Percentiles rank a stretch among this genome's conserved stretches.
phyloP scores from a whole-genome alignment of 1,140 invertebrate genomes.

The Orchesella cincta region DNA sequence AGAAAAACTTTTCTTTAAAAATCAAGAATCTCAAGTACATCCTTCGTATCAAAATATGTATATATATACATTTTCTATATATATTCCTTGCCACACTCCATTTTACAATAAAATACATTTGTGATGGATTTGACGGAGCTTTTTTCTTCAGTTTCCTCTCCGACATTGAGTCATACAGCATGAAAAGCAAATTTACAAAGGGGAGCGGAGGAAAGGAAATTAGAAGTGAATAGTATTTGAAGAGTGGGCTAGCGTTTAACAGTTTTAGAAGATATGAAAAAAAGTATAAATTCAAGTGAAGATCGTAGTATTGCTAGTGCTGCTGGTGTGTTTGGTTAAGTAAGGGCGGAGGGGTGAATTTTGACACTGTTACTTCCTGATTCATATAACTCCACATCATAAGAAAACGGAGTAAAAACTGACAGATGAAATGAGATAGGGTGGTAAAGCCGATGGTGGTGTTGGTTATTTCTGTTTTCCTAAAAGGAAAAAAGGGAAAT shows the following conservation, averaged over 20 bases:
- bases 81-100: too few relatives aligned
- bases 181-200: background rate
- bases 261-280: background rate
- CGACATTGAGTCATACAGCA: background rate
- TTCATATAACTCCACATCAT: constrained; percentile 4
- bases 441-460: background rate
- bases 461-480: background rate
- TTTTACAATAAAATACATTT: constrained; percentile 15
- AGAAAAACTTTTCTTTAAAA: constrained; percentile 9
- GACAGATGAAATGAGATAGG: constrained; percentile 27
- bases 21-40: background rate
- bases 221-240: constrained; percentile 19
- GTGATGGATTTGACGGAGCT: background rate
- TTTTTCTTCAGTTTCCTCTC: background rate
- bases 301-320: background rate
- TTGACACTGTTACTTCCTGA: constrained; percentile 28
- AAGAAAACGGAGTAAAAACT: constrained; percentile 9
- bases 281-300: background rate
- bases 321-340: constrained; percentile 1
- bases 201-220: constrained; percentile 10
- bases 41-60: too few relatives aligned
- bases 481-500: background rate
- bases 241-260: background rate
- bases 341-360: constrained; percentile 18
- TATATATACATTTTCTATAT: too few relatives aligned